Conservation (phyloP, 1,140 invertebrate species). For the Trissolcus basalis region DNA sequence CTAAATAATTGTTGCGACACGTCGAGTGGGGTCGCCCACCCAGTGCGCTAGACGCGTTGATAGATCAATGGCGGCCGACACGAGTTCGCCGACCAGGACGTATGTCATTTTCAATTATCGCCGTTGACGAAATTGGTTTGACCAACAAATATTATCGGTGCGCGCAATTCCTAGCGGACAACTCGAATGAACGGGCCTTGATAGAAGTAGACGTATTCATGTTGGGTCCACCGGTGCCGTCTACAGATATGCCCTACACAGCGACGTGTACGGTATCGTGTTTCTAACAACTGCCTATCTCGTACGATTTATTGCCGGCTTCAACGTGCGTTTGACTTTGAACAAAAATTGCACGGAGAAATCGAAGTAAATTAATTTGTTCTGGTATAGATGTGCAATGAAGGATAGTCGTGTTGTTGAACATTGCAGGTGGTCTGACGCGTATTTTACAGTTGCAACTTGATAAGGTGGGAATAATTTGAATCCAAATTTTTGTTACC, state of each 20-base stretch:
- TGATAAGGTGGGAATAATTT: too few species aligned
- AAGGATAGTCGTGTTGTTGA: conserved; percentile 8
- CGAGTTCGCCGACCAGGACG: conserved; percentile 35
- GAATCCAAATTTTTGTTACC: too few species aligned
- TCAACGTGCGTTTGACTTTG: conserved; percentile 39
- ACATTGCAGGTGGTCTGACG: conserved; percentile 31
- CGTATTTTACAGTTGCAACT: too few species aligned
- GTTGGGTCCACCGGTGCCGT: conserved; percentile 29
- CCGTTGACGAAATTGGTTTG: conserved; percentile 55
- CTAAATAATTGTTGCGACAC: conserved; percentile 26
- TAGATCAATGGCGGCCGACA: conserved; percentile 65
- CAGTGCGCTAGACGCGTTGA: conserved; percentile 41
- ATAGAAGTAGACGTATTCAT: conserved; percentile 54
- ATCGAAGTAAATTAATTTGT: conserved; percentile 47
- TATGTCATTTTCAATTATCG: conserved; percentile 73
- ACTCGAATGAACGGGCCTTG: conserved; percentile 37
- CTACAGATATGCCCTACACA: conserved; percentile 21
- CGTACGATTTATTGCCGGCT: conserved; percentile 35
- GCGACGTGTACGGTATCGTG: conserved; percentile 30
- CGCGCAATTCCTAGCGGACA: conserved; percentile 42
- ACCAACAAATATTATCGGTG: conserved; percentile 52
- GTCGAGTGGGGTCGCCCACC: conserved; percentile 52
- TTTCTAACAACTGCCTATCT: conserved; percentile 45
- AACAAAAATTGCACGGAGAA: conserved; percentile 20
- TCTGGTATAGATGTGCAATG: conserved; percentile 24